These are phyloP conservation scores for Lamproptera curius DNA, from an alignment of 2,888 invertebrate genomes.

Conservation along the genomic window DNA sequence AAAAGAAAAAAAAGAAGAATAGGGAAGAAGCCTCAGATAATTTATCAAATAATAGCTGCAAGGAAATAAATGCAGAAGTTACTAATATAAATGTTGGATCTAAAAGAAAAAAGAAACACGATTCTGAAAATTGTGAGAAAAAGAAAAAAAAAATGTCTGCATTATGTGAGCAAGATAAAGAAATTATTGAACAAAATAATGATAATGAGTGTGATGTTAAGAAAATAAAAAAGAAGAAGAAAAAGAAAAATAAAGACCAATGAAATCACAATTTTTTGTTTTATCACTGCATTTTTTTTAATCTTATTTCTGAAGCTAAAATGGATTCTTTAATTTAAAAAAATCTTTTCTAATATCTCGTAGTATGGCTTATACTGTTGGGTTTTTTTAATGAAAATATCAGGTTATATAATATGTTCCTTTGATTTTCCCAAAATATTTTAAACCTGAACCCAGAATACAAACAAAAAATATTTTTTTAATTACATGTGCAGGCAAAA, in stretches of 20 bases:
- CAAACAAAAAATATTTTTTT: too few species aligned
- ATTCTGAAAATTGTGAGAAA: slow-evolving; percentile 29
- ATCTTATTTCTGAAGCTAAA: too few species aligned
- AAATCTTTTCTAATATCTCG: too few species aligned
- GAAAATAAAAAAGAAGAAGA: slow-evolving; percentile 57
- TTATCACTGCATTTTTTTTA: neutral
- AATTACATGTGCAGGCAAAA: too few species aligned
- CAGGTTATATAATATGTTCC: too few species aligned
- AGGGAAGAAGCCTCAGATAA: slow-evolving; percentile 3
- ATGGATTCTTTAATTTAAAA: too few species aligned
- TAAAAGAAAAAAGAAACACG: too few species aligned
- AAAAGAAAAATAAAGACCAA: slow-evolving; percentile 47
- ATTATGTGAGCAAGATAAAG: slow-evolving; percentile 25
- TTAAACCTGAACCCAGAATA: too few species aligned
- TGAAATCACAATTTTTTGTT: neutral
- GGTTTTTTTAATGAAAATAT: too few species aligned
- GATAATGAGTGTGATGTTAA: slow-evolving; percentile 32
- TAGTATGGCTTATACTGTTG: neutral
- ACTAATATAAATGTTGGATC: too few species aligned
- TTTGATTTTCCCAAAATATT: too few species aligned
- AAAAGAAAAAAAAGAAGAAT: slow-evolving; percentile 28
- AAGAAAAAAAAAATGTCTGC: slow-evolving; percentile 21
- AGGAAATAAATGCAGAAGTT: too few species aligned
- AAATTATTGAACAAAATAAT: slow-evolving; percentile 13
- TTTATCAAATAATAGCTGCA: slow-evolving; percentile 19